Evolutionary conservation across 2,888 invertebrate species (phyloP), one percentile per base, ranked within the genome.

Genomic region (Alentia gelatinosa): DNA sequence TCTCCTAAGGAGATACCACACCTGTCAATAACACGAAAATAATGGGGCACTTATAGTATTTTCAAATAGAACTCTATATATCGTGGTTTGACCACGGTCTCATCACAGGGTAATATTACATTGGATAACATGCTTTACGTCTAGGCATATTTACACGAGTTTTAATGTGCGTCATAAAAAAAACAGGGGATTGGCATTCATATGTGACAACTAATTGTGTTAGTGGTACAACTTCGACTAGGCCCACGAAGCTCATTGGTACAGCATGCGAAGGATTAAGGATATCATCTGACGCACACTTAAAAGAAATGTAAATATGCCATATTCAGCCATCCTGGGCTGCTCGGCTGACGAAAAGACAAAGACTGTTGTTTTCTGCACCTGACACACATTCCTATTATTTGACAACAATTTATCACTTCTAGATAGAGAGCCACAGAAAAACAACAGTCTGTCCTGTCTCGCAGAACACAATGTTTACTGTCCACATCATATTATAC

Each of bases 401-500:
- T n/a, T n/a, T n/a, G n/a, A n/a, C n/a, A n/a, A n/a, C n/a, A n/a
- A n/a, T n/a, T n/a, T n/a, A n/a, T n/a, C n/a, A n/a, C n/a, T n/a
- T n/a, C n/a, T n/a, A n/a, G n/a, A n/a, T n/a, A n/a, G n/a, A n/a
- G n/a, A n/a, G n/a, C n/a, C n/a, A n/a, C n/a, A n/a, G n/a, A n/a
- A n/a, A n/a, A 42, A 56, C 56, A 56, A 12, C 56, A 56, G 56
- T n/a, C 19, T 56, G n/a, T 56, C 56, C 12, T 56, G 3, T 19
- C 56, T n/a, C 3, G 19, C 56, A 56, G 56, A 74, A 74, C 74
- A 74, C 74, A 74, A 42, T 19, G 86, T 86, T 86, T 86, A 86
- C 86, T 50, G 86, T 86, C 86, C 50, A 47, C 86, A 47, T n/a
- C 26, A 86, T 39, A 86, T 86, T n/a, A 47, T 50, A 86, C 33